Base-by-base conservation (phyloP, 1,140 invertebrate genomes). In the Zaprionus davidi region DNA sequence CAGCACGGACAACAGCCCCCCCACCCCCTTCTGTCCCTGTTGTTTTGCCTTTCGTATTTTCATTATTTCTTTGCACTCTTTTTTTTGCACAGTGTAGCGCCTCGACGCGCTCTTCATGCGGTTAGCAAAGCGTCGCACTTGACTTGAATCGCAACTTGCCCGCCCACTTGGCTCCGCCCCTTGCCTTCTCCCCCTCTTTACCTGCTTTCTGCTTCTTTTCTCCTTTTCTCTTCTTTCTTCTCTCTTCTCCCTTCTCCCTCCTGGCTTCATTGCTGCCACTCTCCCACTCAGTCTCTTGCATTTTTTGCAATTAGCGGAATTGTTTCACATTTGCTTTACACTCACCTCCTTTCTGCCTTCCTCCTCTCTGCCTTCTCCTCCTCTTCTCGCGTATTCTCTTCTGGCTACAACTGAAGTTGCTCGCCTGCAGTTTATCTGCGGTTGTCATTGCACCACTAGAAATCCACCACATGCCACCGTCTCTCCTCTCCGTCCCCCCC, bases 301-400 rank as follows among this genome's bases (percentile, higher is more conserved):
- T 78, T 81, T 87, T 87, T 87, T 87, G 83, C 83, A 87, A 87
- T 87, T 87, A 87, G 83, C 83, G 85, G 84, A 88, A 87, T 87
- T 87, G 83, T 87, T 87, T 87, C 84, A 84, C 84, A 84, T 87
- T 88, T 71, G 77, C 78, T 80, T 80, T 62, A 72, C 78, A 79
- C 72, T 41, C n/a, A 6, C 6, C 31, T 12, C 5, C 11, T 12
- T 5, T 11, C 6, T 12, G 26, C 28, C 34, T 9, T 7, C 26
- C n/a, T 38, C 20, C 13, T 2, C 28, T 12, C 26, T 41, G n/a
- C 9, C 12, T 24, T 12, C 31, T 31, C 13, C 49, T 15, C n/a
- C n/a, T 17, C 24, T 24, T 24, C 24, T 24, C 24, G 2, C 34
- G 2, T 49, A 9, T 11, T 11, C 44, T 5, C 22, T 44, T 3